Evolutionary conservation across 2,888 invertebrate species (phyloP).

Genomic region (Thera britannica): DNA sequence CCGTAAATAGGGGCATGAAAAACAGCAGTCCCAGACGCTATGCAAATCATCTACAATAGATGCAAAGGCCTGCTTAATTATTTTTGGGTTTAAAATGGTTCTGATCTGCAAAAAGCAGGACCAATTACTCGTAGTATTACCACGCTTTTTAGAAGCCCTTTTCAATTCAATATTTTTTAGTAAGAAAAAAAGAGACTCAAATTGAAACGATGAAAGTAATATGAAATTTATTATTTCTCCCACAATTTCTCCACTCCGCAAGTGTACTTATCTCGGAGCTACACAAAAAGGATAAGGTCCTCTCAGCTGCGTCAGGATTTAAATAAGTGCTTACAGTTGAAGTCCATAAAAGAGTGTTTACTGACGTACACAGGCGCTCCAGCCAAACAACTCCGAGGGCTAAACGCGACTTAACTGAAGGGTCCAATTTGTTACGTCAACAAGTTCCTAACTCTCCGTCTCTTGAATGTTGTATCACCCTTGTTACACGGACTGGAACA

Average conservation of each 20-base stretch:
- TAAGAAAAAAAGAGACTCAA: too few species aligned
- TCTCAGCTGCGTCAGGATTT: conserved; percentile 19
- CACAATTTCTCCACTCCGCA: background rate
- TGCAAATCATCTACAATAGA: too few species aligned
- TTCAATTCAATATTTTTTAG: too few species aligned
- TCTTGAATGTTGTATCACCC: conserved; percentile 26
- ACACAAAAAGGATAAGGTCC: conserved; percentile 4
- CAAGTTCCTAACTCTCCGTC: conserved; percentile 29
- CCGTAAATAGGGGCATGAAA: too few species aligned
- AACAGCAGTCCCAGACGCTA: too few species aligned
- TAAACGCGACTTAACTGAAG: conserved; percentile 31
- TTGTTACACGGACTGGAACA: conserved; percentile 1
- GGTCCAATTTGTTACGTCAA: conserved; percentile 35
- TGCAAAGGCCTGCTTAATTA: too few species aligned
- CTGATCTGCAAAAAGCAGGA: too few species aligned
- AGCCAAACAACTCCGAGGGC: conserved; percentile 20
- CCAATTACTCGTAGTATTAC: too few species aligned
- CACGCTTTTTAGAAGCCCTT: too few species aligned
- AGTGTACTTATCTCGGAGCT: conserved; percentile 4
- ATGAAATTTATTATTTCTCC: too few species aligned
- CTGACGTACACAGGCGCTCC: conserved; percentile 19
- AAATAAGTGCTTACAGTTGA: conserved; percentile 30
- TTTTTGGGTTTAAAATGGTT: too few species aligned
- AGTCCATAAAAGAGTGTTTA: conserved; percentile 26
- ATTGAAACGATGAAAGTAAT: too few species aligned